These are phyloP conservation scores for Euphonia xanthogaster DNA, from an alignment of 2,797 vertebrate species.

Conservation along the genomic window DNA sequence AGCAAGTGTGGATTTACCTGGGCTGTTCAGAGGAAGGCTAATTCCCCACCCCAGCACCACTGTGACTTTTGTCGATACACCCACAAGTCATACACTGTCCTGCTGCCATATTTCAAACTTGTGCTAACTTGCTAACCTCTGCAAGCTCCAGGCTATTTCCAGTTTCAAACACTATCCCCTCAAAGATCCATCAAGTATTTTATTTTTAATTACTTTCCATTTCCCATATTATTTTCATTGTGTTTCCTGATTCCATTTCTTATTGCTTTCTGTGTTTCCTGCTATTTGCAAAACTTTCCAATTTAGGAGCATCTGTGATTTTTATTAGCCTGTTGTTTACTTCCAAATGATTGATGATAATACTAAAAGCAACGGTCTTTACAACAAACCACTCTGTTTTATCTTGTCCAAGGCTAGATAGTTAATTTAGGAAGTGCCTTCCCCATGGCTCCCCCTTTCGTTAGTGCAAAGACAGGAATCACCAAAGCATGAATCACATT, in stretches of 20 bases:
- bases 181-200: conserved; percentile 15
- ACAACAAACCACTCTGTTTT: conserved; percentile 27
- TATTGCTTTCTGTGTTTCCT: conserved; percentile 39
- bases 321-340: conserved; percentile 54
- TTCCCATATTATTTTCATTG: neutral
- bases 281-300: conserved; percentile 40
- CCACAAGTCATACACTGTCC: neutral
- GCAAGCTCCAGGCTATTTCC: neutral
- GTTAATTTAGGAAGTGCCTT: conserved; percentile 19
- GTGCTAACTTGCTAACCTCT: neutral
- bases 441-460: neutral
- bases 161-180: neutral
- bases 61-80: neutral
- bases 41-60: neutral
- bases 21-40: neutral
- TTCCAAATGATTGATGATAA: conserved; percentile 36
- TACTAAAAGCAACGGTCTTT: conserved; percentile 25
- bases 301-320: conserved; percentile 50
- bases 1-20: neutral
- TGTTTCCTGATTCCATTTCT: conserved; percentile 34
- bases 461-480: neutral
- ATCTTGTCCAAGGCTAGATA: neutral
- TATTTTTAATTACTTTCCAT: conserved; percentile 45
- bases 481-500: neutral
- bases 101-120: neutral